Evolutionary conservation across 2,113 vertebrate genomes (phyloP).

Genomic region (Ptychochromis oligacanthus): DNA sequence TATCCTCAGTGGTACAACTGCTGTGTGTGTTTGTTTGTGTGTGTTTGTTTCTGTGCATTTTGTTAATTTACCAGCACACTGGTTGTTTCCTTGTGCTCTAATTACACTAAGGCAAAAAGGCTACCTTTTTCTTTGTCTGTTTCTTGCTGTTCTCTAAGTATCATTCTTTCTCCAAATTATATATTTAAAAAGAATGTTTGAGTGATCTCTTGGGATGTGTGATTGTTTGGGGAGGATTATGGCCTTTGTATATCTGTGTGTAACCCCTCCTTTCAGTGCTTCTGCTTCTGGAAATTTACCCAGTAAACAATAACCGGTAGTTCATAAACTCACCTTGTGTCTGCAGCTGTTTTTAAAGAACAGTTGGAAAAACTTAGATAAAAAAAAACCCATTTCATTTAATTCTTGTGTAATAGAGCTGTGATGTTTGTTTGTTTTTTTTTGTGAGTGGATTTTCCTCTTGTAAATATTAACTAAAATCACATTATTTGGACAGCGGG

Average conservation of each 20-base stretch:
- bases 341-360: slow-evolving; percentile 27
- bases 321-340: slow-evolving; percentile 6
- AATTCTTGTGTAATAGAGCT: background rate
- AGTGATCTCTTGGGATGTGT: slow-evolving; percentile 76
- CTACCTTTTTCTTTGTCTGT: slow-evolving; percentile 67
- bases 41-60: slow-evolving; percentile 61
- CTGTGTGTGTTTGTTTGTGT: slow-evolving; percentile 47
- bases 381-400: background rate
- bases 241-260: slow-evolving; percentile 59
- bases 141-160: background rate
- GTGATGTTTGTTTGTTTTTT: no score
- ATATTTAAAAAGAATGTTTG: slow-evolving; percentile 78
- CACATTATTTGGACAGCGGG: background rate
- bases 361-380: background rate
- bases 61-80: slow-evolving; percentile 70
- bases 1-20: slow-evolving; percentile 66
- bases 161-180: slow-evolving; percentile 52
- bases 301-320: slow-evolving; percentile 8
- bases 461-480: background rate
- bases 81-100: slow-evolving; percentile 83
- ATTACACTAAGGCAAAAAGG: slow-evolving; percentile 82
- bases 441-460: background rate
- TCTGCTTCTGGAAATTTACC: background rate
- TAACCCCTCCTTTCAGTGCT: background rate
- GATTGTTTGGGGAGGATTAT: slow-evolving; percentile 70